Base-by-base conservation (phyloP, 2,797 vertebrate species). In the Eidolon dupreanum region DNA sequence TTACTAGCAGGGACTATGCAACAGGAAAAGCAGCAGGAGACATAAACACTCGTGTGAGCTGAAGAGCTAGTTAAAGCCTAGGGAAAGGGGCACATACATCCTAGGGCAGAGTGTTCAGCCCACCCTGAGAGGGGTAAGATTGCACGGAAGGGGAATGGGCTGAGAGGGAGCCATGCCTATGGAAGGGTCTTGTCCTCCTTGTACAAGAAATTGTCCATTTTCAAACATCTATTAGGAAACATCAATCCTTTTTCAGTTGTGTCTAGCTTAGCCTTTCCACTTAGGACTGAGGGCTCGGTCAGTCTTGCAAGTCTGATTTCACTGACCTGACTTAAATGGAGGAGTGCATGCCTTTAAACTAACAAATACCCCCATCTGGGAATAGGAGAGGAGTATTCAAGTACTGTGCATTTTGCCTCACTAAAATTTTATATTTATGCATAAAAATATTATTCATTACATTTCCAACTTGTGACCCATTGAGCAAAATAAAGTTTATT, bases 381-480 rank as follows among this genome's bases (percentile, higher is more conserved):
- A 73, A 61, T 2, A 77, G 41, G 28, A 57, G 17, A 93, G 31
- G n/a, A 31, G 28, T 20, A 24, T 61, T 31, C 77, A 8, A 36
- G 2, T 31, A 22, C 17, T 26, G 15, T 63, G 51, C 57, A 38
- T 71, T 85, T 94, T 55, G 26, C 10, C 17, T 71, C n/a, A 63
- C 24, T 94, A 17, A 77, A 83, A 38, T 74, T 49, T 65, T 77
- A 51, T 55, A 22, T 38, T 90, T 78, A 85, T 95, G 20, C 36
- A 51, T 61, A 68, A 31, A 95, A 93, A 55, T 81, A 77, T 31
- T 70, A 70, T 87, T 93, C 90, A 94, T 68, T 88, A 51, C 9
- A 63, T 86, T 90, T 85, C n/a, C 68, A 85, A 22, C 0, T 33
- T 88, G 15, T n/a, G 31, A 75, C 8, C 59, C 36, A 96, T n/a